Conservation (phyloP, 2,113 vertebrate species). For the Bubalus kerabau region DNA sequence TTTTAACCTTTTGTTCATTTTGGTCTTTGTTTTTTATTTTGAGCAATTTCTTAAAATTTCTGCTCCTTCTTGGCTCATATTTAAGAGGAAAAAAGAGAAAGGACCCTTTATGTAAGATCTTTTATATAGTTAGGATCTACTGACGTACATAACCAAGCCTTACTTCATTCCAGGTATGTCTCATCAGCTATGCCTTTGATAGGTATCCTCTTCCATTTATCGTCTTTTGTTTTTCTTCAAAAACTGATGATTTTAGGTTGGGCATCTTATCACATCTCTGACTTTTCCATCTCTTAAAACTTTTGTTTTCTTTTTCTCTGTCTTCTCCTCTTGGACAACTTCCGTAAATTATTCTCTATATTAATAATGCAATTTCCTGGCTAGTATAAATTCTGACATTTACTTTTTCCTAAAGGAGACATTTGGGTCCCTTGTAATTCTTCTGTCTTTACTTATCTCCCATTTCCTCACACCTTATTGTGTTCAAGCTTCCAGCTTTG, state of each 20-base stretch:
- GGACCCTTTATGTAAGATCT: background rate
- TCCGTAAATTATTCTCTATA: background rate
- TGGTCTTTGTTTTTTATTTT: background rate
- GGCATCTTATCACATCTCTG: background rate
- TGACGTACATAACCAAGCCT: rapidly evolving
- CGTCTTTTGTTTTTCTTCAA: background rate
- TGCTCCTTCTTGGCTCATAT: background rate
- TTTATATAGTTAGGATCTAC: background rate
- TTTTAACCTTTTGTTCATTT: background rate
- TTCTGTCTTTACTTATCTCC: background rate
- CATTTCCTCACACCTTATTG: background rate
- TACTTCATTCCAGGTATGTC: background rate
- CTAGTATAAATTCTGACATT: background rate
- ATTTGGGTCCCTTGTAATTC: background rate
- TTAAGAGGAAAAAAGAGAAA: background rate
- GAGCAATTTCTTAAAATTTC: background rate
- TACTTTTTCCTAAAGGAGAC: background rate
- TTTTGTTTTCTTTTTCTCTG: background rate
- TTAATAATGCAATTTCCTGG: background rate
- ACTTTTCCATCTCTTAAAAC: background rate
- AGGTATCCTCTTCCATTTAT: background rate
- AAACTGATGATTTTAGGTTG: background rate
- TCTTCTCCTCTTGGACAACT: background rate
- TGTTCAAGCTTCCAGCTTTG: background rate
- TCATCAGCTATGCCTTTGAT: background rate